Evolutionary conservation across 2,113 vertebrate species (phyloP), one percentile per base, ranked within the genome.

Genomic region (Accipiter virgatus): DNA sequence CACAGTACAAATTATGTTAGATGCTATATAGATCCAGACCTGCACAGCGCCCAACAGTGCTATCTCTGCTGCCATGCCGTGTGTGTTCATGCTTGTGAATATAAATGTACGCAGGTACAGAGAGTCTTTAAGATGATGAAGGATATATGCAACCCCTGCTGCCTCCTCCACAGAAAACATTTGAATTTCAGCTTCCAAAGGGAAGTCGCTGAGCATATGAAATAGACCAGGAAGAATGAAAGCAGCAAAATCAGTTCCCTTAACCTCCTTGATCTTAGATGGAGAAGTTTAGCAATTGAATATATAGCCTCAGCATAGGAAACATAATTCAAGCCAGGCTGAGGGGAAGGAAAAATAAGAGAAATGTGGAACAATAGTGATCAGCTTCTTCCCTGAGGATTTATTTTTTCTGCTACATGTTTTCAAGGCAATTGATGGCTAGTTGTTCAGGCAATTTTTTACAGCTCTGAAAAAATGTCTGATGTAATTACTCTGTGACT

Each of bases 391-490:
- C 66, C 53, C 48, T 50, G 22, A 94, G 77, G 40, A 56, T 79
- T 83, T 89, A n/a, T 71, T 90, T 88, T 18, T 75, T 92, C 18
- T 42, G 5, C n/a, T 71, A 11, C 21, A 9, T 58, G 43, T 71
- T 92, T 92, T 56, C 53, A 81, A 45, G 38, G 16, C 61, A 91
- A 81, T n/a, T 93, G 52, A 63, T 40, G 17, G 20, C 43, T 38
- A 62, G 72, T 40, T 84, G 43, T 65, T 89, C 78, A 45, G 73
- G 56, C 27, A 86, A 43, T 20, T 67, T 94, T 88, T 92, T 55
- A 81, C 25, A 86, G 34, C 16, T 86, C 45, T 75, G 59, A 68
- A 81, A 86, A 95, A 80, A 38, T 2, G 43, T 79, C 52, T 53
- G 14, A 34, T 79, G 14, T 32, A 72, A 87, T 72, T 94, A 56